Base-by-base conservation (phyloP, 2,797 vertebrate genomes). In the Rhynchonycteris naso region DNA sequence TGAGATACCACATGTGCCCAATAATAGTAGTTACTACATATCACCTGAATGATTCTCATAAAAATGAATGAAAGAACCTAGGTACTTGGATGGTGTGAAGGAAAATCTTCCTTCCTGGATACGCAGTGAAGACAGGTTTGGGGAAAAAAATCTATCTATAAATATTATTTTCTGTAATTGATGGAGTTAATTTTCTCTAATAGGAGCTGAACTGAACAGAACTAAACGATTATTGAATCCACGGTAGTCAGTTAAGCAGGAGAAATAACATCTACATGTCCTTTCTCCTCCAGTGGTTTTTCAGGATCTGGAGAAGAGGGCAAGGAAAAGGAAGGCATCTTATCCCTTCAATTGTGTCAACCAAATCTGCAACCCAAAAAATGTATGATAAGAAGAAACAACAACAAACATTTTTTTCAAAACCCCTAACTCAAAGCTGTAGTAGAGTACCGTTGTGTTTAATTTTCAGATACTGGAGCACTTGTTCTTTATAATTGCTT, bases 91-190 rank as follows among this genome's bases (percentile, higher is more conserved):
- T 74, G 28, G 63, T 50, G 28, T 82, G 66, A 93, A 95, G 33
- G 83, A 90, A 95, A 95, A 81, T 71, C 83, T 92, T 80, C 76
- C 30, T 95, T 95, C 66, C 75, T 65, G 24, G 80, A 91, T 91
- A 69, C 47, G 78, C 78, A 91, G 83, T 76, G 30, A 85, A 88
- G 58, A 72, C 28, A 75, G 26, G 66, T 87, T 84, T 95, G 11
- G 22, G 5, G 63, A 95, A 88, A 38, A 66, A 63, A 63, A 76
- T 75, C 94, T 66, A 63, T 24, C 87, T 84, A 0, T 93, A 72
- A 94, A 96, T 97, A 96, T 97, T 97, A 65, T 92, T 95, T 90
- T 69, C 94, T 95, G 58, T 84, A 81, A 90, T 90, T 92, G 88
- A 84, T 90, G 82, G 91, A 84, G 80, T 93, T 90, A 91, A 61